These are phyloP conservation scores for Ylistrum balloti DNA, from an alignment of 1,140 invertebrate species.

Conservation along the genomic window DNA sequence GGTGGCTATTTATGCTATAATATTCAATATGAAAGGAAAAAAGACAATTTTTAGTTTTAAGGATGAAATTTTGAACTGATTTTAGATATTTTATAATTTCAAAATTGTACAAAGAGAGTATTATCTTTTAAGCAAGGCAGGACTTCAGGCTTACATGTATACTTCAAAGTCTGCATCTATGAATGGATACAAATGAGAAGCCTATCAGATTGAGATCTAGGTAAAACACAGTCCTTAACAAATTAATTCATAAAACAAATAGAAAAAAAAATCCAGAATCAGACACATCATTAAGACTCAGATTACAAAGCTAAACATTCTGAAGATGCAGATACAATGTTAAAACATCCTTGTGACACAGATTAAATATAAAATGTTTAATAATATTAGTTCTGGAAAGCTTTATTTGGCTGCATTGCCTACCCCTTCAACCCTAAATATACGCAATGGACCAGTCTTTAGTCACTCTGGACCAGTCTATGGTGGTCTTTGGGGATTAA, in stretches of 20 bases:
- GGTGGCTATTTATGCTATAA: background rate
- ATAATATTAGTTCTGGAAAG: slow-evolving; percentile 39
- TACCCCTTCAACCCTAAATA: slow-evolving; percentile 16
- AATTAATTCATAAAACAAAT: background rate
- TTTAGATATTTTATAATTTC: background rate
- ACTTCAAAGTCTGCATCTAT: background rate
- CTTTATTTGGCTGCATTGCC: slow-evolving; percentile 32
- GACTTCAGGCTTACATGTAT: background rate
- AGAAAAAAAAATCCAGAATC: background rate
- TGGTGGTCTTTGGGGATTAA: slow-evolving; percentile 2
- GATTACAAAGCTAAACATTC: slow-evolving; percentile 35
- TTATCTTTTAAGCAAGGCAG: background rate
- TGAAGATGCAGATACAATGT: slow-evolving; percentile 2
- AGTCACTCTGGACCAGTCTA: slow-evolving; percentile 1
- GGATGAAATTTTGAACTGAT: background rate
- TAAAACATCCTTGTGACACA: slow-evolving; percentile 32
- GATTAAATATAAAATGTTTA: background rate
- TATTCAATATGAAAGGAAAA: background rate
- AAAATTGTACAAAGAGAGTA: background rate
- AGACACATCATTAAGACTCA: background rate
- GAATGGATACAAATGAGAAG: too few relatives aligned
- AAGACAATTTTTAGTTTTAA: slow-evolving; percentile 4
- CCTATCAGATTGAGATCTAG: background rate
- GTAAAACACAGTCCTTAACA: background rate
- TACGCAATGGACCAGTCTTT: background rate